phyloP scores from a whole-genome alignment of 2,113 vertebrate species.

The Phaethon lepturus region DNA sequence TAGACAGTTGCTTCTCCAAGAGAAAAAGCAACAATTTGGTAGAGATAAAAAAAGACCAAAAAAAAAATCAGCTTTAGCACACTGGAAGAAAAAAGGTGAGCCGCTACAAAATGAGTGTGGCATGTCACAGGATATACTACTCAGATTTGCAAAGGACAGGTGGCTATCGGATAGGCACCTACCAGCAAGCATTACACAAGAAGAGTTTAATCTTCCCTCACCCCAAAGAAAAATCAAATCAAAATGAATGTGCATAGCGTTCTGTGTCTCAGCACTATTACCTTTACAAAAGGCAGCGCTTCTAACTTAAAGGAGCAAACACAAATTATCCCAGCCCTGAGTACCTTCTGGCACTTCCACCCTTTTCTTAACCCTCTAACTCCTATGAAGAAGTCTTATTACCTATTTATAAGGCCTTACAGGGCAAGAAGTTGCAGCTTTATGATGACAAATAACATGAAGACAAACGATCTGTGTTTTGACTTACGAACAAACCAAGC shows the following conservation, averaged over 20 bases:
- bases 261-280: neutral
- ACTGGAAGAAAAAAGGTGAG: neutral
- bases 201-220: neutral
- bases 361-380: neutral
- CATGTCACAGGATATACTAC: neutral
- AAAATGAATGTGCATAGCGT: neutral
- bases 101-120: neutral
- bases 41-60: neutral
- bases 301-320: neutral
- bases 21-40: neutral
- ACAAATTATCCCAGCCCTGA: neutral
- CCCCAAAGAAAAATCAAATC: neutral
- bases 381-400: neutral
- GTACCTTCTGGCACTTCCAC: neutral
- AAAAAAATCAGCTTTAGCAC: neutral
- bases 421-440: neutral
- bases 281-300: neutral
- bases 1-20: neutral
- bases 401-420: neutral
- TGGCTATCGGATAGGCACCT: neutral
- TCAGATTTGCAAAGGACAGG: neutral
- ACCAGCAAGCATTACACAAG: accelerated
- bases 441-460: neutral
- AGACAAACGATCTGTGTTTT: neutral
- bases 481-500: neutral